Base-by-base conservation (phyloP, 2,888 invertebrate species). In the Mesoligia furuncula region DNA sequence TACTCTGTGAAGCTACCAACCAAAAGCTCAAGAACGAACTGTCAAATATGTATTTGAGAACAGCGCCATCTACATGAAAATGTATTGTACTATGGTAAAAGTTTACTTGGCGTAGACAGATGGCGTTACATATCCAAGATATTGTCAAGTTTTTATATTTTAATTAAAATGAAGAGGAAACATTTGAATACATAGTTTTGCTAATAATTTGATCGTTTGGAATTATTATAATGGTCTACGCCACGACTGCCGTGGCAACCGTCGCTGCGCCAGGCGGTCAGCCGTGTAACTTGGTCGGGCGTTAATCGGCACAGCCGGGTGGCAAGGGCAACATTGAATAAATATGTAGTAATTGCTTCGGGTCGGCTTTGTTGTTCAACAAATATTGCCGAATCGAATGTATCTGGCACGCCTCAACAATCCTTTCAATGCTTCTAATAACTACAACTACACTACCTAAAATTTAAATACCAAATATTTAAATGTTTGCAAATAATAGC, bases 1-100 rank as follows among this genome's bases (percentile, higher is more conserved):
- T n/a, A n/a, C n/a, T n/a, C 42, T 42, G 13, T 2, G 13, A 42
- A 42, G 42, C 42, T 42, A 42, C 13, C 13, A 45, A 45, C 45
- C 45, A 45, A 45, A 45, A 45, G 45, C 45, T 45, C 13, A 45
- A 45, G 13, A 45, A 13, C 13, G 0, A 48, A 78, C 71, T 84
- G 85, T 80, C 81, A 84, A 66, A 71, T 36, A 17, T n/a, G 57
- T 45, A 61, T 27, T 73, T 48, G 2, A 45, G 15, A 74, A 62
- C 20, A 77, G 74, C 85, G 85, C 85, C 83, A 73, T 85, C 83
- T 84, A 81, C 36, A 59, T 62, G n/a, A 36, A 64, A n/a, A 54
- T n/a, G 27, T 7, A 51, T 36, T 24, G 17, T 24, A 51, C n/a
- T 62, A 57, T 15, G 24, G 9, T 31, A 66, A 45, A 42, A 59